Evolutionary conservation across 2,888 invertebrate genomes (phyloP), one percentile per base, ranked within the genome.

Genomic region (Acleris cristana): DNA sequence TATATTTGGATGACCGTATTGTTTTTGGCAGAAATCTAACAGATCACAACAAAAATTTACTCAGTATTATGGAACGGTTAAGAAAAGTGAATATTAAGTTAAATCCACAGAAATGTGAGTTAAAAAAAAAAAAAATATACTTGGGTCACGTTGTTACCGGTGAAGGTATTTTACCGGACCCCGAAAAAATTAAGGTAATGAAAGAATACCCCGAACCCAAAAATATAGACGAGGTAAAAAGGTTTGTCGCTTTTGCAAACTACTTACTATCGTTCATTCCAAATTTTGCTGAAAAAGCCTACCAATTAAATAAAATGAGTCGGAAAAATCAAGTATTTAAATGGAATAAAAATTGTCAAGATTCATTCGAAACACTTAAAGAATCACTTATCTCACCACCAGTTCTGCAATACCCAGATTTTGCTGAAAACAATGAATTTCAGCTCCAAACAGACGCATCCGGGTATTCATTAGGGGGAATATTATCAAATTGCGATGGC

Each of bases 51-150:
- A 44, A 49, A 59, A 51, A 51, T 12, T 26, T 59, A n/a, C 14
- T 34, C 14, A 49, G n/a, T 26, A 55, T 49, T 18, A 23, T 49
- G 16, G 23, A 26, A 59, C 19, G 30, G 18, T 14, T 59, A 49
- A 49, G 49, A 30, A 12, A 59, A 21, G 49, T 48, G 14, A 49
- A 59, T 26, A n/a, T 59, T 0, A 59, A 59, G 51, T n/a, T 34
- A 18, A 59, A 59, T 18, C 59, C 59, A n/a, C 23, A 49, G 18
- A 63, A 63, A 62, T 62, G 62, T 23, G 30, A 62, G 6, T 62
- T 62, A 45, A 26, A 12, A 40, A 19, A 23, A 54, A 44, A n/a
- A 26, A 56, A 63, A 55, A 48, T 48, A 21, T 63, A 63, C 30
- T 21, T 63, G 8, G 56, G 63, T 16, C 56, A 63, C 10, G 48